Conservation (phyloP, 2,797 vertebrate genomes). For the Diplodus puntazzo region DNA sequence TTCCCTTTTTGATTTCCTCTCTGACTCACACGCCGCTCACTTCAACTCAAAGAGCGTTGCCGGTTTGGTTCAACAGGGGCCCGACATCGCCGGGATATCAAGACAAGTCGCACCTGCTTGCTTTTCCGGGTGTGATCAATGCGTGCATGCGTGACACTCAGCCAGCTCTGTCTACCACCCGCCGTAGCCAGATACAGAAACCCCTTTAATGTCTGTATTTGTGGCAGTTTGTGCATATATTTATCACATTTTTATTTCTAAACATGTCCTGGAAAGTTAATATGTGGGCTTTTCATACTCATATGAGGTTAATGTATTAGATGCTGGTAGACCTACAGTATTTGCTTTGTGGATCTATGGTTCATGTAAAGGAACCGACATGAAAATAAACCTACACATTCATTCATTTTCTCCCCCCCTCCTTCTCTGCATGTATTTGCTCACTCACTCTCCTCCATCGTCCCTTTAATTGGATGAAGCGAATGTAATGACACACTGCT, state of each 20-base stretch:
- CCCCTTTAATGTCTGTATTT: not conserved
- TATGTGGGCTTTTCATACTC: not conserved
- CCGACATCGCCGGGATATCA: not conserved
- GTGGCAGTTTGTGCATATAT: not conserved
- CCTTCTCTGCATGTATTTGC: not conserved
- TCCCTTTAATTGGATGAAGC: slow-evolving; percentile 37
- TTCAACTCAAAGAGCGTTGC: not conserved
- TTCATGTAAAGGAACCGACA: not conserved
- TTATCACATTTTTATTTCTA: not conserved
- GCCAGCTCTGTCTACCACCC: not conserved
- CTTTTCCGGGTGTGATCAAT: slow-evolving; percentile 7
- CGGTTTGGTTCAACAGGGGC: not conserved
- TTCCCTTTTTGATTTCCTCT: not conserved
- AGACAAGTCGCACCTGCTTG: not conserved
- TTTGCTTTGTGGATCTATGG: not conserved
- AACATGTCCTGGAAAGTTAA: not conserved
- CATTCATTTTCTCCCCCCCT: not conserved
- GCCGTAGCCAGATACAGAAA: no score
- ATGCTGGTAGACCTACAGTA: not conserved
- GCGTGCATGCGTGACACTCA: slow-evolving; percentile 16
- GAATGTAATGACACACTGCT: slow-evolving; percentile 31
- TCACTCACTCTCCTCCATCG: not conserved
- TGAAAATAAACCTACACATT: not conserved
- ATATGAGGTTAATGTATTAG: not conserved
- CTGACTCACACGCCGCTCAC: not conserved